These are phyloP conservation scores for Calonectris borealis DNA, from an alignment of 2,113 vertebrate genomes.

Conservation along the genomic window DNA sequence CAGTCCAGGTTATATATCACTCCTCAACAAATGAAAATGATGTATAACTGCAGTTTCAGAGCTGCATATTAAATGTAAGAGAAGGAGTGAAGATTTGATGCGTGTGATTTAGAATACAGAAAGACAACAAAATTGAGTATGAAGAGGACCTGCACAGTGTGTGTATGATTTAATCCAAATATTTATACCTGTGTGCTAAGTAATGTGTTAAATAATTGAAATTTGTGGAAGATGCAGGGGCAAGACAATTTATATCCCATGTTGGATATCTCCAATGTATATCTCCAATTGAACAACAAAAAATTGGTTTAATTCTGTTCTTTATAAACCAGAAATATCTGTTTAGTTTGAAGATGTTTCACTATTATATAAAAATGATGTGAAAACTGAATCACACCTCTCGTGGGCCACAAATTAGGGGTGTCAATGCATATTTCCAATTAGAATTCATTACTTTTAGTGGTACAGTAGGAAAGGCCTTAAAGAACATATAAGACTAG, in stretches of 20 bases:
- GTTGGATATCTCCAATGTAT: background rate
- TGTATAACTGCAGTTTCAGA: conserved; percentile 48
- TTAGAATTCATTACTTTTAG: background rate
- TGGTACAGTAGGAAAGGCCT: background rate
- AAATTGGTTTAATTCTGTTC: background rate
- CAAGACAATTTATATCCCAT: background rate
- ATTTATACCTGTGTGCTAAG: background rate
- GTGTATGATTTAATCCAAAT: background rate
- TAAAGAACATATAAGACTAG: background rate
- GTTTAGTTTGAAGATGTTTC: background rate
- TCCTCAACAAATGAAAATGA: conserved; percentile 58
- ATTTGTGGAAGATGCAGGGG: background rate
- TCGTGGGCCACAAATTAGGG: background rate
- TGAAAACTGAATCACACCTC: background rate
- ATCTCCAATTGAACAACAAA: background rate
- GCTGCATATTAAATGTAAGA: conserved; percentile 30
- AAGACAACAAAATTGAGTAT: background rate
- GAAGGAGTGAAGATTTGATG: conserved; percentile 29
- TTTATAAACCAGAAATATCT: background rate
- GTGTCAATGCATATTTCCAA: background rate
- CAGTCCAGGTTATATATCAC: conserved; percentile 46
- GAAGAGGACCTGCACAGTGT: background rate
- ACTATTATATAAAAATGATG: background rate
- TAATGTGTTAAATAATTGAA: background rate
- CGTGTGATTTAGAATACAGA: conserved; percentile 23